phyloP scores from a whole-genome alignment of 2,888 invertebrate species.

The Diploptera punctata region DNA sequence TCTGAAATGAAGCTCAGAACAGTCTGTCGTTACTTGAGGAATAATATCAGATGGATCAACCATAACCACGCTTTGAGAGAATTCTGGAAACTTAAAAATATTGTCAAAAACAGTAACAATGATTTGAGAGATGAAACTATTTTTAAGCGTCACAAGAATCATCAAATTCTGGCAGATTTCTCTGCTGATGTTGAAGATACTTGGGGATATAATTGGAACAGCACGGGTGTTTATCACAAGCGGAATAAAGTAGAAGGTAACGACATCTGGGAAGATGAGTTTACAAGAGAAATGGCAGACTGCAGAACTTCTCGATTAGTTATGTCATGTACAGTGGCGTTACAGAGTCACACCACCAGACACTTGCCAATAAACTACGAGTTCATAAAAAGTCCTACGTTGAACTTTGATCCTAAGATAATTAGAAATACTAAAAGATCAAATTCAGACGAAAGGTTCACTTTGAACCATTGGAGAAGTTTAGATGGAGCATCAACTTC shows the following conservation, averaged over 20 bases:
- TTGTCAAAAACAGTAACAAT: not conserved
- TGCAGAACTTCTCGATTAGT: not conserved
- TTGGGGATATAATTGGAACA: not conserved
- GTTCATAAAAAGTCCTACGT: too few species aligned
- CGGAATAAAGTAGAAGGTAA: not conserved
- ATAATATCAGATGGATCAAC: not conserved
- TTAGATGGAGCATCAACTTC: too few species aligned
- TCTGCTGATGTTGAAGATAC: not conserved
- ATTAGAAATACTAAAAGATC: too few species aligned
- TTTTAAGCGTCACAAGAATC: not conserved
- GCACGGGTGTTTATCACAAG: not conserved
- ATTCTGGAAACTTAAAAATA: not conserved
- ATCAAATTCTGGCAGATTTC: not conserved
- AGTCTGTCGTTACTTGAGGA: not conserved
- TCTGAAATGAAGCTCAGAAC: not conserved
- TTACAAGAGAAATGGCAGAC: not conserved
- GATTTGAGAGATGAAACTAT: not conserved
- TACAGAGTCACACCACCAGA: not conserved
- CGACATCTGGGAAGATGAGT: not conserved
- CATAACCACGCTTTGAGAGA: not conserved
- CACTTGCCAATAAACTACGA: not conserved
- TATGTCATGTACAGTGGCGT: not conserved
- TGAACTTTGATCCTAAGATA: too few species aligned
- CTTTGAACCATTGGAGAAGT: too few species aligned
- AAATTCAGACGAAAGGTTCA: too few species aligned